A percentile compares a stretch with the other conserved stretches of the same genome.
Evolutionary conservation across 37 sponge, comb jelly and placozoan genomes (phyloP).

Genomic region (Hormiphora californensis): DNA sequence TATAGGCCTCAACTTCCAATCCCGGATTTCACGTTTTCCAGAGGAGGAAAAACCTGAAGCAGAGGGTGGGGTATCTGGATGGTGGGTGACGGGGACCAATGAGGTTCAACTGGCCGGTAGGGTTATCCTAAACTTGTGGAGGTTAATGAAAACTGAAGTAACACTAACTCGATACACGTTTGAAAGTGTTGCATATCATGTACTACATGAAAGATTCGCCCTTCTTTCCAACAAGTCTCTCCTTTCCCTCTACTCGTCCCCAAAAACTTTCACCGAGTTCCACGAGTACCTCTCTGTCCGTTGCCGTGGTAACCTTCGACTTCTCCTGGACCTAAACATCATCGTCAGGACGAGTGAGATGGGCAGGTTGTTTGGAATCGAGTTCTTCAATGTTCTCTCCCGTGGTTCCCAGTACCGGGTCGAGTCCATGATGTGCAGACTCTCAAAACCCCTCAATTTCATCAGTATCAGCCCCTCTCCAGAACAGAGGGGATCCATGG

Average conservation of each 20-base stretch:
- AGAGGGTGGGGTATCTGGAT: conserved; percentile 56
- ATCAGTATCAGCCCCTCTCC: conserved; percentile 82
- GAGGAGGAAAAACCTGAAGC: not conserved
- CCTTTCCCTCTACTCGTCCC: conserved; percentile 63
- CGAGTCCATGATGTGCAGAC: conserved; percentile 93
- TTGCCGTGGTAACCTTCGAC: conserved; percentile 63
- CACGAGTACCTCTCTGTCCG: conserved; percentile 75
- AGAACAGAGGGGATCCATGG: conserved; percentile 94
- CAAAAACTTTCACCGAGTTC: conserved; percentile 40
- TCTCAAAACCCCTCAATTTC: conserved; percentile 79
- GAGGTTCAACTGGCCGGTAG: conserved; percentile 68
- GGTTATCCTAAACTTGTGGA: conserved; percentile 82
- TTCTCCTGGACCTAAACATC: conserved; percentile 78
- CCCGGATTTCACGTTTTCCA: conserved; percentile 64
- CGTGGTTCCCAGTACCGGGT: conserved; percentile 93
- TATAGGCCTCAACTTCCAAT: conserved; percentile 64
- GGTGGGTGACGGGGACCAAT: conserved; percentile 27
- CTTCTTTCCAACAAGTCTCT: conserved; percentile 65
- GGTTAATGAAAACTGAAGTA: conserved; percentile 73
- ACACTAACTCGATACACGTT: conserved; percentile 74
- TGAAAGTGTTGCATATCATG: conserved; percentile 84
- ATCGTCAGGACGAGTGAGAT: conserved; percentile 92
- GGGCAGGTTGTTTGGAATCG: conserved; percentile 92
- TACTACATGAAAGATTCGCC: conserved; percentile 75
- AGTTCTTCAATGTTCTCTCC: conserved; percentile 79